Evolutionary conservation across 2,797 vertebrate species (phyloP).

Genomic region (Novumbra hubbsi): DNA sequence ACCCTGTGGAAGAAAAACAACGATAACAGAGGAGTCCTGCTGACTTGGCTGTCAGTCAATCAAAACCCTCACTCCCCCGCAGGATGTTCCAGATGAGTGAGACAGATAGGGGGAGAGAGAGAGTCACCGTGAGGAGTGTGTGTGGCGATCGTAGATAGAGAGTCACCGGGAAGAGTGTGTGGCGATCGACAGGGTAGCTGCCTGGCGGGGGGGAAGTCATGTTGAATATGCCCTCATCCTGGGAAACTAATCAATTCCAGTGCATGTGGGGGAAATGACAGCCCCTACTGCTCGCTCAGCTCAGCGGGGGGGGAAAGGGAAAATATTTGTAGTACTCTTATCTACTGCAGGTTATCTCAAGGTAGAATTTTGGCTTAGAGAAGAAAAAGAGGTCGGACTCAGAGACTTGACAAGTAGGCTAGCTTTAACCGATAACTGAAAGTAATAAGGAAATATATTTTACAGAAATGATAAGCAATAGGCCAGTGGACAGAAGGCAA

Average conservation of each 20-base stretch:
- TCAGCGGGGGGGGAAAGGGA: conserved; percentile 64
- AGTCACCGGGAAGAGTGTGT: too few species aligned
- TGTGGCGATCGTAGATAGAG: conserved; percentile 62
- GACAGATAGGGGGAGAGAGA: conserved; percentile 18
- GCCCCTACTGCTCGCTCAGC: conserved; percentile 61
- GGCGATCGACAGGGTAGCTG: conserved; percentile 68
- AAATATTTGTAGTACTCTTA: conserved; percentile 67
- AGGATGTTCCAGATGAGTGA: conserved; percentile 68
- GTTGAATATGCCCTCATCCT: conserved; percentile 73
- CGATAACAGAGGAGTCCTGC: conserved; percentile 76
- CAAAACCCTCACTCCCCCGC: conserved; percentile 62
- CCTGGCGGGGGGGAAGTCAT: conserved; percentile 67
- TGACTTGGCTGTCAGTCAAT: conserved; percentile 76
- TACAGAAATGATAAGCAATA: too few species aligned
- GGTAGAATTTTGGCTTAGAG: conserved; percentile 65
- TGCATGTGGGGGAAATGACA: conserved; percentile 62
- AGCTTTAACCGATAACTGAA: too few species aligned
- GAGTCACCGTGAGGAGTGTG: conserved; percentile 3
- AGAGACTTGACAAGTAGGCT: too few species aligned
- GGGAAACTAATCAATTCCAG: conserved; percentile 75
- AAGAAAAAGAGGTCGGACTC: conserved; percentile 24
- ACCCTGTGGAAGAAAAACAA: conserved; percentile 67
- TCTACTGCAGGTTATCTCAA: conserved; percentile 66
- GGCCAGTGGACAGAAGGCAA: too few species aligned
- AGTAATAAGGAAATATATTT: too few species aligned